Evolutionary conservation across 2,797 vertebrate species (phyloP), one percentile per base, ranked within the genome.

Genomic region (Gouania willdenowi): DNA sequence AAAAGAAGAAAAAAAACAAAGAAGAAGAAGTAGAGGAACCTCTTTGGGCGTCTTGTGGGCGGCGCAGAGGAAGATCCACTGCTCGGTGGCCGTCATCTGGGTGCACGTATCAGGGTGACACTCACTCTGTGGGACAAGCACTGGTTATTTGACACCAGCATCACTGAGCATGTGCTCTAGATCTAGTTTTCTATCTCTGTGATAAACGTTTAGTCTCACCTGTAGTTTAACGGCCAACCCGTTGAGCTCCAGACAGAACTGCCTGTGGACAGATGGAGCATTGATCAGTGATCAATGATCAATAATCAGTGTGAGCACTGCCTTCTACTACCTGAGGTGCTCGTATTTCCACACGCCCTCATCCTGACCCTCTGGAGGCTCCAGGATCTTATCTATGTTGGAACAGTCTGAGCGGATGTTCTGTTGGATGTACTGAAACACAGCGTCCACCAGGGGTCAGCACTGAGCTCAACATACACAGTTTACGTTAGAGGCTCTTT

Each of bases 41-140:
- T 99, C 95, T 91, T 99, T 99, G 66, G 95, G 96, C 55, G 95
- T 99, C 89, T 99, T 99, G 85, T 99, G 96, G 63, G 96, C 96
- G 34, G 96, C 96, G 86, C 96, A 99, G 77, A 99, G 87, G 62
- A 99, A 99, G 88, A 98, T 98, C 96, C 96, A 99, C 74, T 99
- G 96, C 76, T 99, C 96, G 10, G 96, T 99, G 71, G 96, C 96
- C 1, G 96, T 99, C 96, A 99, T 98, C 85, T 99, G 96, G 71
- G 94, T 98, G 62, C 96, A 98, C 0, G 95, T 98, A 79, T 99
- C 95, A 41, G 96, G 95, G 71, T 98, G 95, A 67, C 96, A 99
- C 79, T 99, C 96, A 3, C 87, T 94, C 95, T 99, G 88, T n/a
- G n/a, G n/a, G n/a, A n/a, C 52, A 37, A 59, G 79, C 60, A 42